These are phyloP conservation scores for Barypeithes pellucidus DNA, from an alignment of 2,888 invertebrate genomes.

Conservation along the genomic window DNA sequence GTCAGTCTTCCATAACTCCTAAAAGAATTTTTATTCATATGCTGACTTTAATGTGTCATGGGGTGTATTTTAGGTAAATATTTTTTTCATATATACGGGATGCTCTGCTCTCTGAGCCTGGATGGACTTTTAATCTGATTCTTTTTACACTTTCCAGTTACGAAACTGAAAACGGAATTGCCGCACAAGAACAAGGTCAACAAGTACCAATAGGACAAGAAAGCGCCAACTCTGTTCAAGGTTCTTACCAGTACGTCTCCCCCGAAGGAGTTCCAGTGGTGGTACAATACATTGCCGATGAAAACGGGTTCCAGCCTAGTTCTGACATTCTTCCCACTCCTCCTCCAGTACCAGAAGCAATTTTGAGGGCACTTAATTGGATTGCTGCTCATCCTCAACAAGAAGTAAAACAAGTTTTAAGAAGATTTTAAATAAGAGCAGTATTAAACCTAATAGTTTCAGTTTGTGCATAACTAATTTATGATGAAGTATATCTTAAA, in stretches of 20 bases:
- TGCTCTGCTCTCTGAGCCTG: too few relatives aligned
- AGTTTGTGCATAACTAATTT: background rate
- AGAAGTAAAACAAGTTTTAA: background rate
- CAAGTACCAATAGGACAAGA: conserved; percentile 62
- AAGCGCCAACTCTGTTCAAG: conserved; percentile 69
- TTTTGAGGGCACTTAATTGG: conserved; percentile 75
- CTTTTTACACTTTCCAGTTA: conserved; percentile 68
- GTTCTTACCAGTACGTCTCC: conserved; percentile 67
- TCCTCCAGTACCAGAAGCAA: conserved; percentile 68
- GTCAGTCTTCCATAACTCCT: too few relatives aligned
- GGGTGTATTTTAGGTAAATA: too few relatives aligned
- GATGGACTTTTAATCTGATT: too few relatives aligned
- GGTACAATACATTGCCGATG: conserved; percentile 62
- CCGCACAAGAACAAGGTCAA: conserved; percentile 74
- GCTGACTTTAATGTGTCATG: too few relatives aligned
- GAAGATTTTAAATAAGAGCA: background rate
- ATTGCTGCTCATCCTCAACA: conserved; percentile 69
- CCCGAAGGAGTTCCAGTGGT: conserved; percentile 61
- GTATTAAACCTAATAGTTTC: background rate
- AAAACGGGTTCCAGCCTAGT: conserved; percentile 63
- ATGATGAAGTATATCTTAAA: background rate
- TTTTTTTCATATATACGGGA: too few relatives aligned
- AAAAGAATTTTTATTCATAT: too few relatives aligned
- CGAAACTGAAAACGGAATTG: conserved; percentile 77
- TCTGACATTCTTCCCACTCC: conserved; percentile 59